Evolutionary conservation across 2,113 vertebrate genomes (phyloP).

Genomic region (Cardinalis cardinalis): DNA sequence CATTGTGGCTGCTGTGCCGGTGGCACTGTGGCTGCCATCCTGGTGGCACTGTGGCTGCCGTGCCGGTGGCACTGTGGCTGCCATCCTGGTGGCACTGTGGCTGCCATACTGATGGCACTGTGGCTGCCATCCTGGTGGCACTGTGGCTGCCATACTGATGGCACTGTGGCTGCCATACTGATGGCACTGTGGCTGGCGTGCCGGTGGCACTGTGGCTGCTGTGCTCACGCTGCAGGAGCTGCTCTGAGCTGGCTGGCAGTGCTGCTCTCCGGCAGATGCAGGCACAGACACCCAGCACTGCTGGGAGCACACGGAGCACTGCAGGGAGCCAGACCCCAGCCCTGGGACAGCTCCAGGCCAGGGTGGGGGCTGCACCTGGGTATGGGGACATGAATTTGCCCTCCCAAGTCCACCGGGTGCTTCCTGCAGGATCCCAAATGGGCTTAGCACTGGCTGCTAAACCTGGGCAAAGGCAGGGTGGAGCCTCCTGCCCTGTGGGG

Average conservation of each 20-base stretch:
- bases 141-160: no score
- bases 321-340: not conserved
- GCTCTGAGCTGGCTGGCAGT: not conserved
- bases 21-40: no score
- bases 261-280: no score
- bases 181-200: no score
- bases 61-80: no score
- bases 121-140: no score
- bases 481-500: not conserved
- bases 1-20: no score
- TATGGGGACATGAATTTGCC: not conserved
- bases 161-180: no score
- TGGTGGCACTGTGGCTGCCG: no score
- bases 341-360: not conserved
- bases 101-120: rapidly evolving
- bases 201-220: not conserved
- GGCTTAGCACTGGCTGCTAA: not conserved
- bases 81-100: no score
- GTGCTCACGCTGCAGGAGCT: not conserved
- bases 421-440: not conserved
- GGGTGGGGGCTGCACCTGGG: no score
- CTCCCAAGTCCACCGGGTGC: rapidly evolving
- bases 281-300: not conserved
- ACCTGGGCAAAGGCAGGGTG: not conserved
- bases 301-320: rapidly evolving